Conservation (phyloP, 2,113 vertebrate genomes). For the Prolemur simus region DNA sequence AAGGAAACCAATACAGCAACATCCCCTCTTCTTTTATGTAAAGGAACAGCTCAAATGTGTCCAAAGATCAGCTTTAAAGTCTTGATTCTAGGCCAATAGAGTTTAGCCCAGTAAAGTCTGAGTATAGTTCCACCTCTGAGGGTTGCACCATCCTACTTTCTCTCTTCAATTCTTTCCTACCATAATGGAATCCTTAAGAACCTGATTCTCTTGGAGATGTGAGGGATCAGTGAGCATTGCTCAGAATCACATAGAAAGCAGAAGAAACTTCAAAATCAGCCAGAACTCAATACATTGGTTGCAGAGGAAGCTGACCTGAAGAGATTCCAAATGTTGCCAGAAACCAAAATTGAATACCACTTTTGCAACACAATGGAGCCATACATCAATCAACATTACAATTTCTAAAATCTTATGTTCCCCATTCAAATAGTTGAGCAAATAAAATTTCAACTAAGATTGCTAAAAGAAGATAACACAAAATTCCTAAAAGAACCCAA, state of each 20-base stretch:
- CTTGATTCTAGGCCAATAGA: not conserved
- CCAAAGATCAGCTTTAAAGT: not conserved
- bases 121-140: not conserved
- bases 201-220: not conserved
- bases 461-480: not conserved
- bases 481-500: not conserved
- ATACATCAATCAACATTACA: not conserved
- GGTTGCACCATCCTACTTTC: not conserved
- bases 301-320: not conserved
- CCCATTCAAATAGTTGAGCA: not conserved
- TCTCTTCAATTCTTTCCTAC: not conserved
- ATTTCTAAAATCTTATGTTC: not conserved
- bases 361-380: not conserved
- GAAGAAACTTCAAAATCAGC: not conserved
- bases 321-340: not conserved
- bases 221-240: not conserved
- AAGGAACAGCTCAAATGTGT: not conserved
- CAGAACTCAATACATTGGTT: not conserved
- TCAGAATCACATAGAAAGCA: not conserved
- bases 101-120: not conserved
- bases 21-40: not conserved
- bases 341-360: not conserved
- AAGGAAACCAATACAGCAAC: not conserved
- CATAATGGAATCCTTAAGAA: not conserved
- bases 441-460: not conserved